Evolutionary conservation across 2,797 vertebrate species (phyloP), one percentile per base, ranked within the genome.

Genomic region (Danio albolineatus): DNA sequence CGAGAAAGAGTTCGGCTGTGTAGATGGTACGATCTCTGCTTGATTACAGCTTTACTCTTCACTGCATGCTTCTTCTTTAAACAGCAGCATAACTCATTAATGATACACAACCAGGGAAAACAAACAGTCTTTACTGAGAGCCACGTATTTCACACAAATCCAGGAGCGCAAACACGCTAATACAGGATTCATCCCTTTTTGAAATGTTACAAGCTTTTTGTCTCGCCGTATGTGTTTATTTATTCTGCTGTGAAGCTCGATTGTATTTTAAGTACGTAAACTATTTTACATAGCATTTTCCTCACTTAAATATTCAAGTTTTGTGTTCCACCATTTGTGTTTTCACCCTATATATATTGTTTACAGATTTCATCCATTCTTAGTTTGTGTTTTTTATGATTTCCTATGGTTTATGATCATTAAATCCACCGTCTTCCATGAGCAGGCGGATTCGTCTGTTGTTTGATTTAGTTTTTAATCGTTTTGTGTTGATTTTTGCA

Each of bases 1-100:
- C 0, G 94, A 95, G 87, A 95, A 95, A 88, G 95, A 96, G 84
- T 96, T 96, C 76, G 95, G 95, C 75, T 94, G 92, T 44, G 94
- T 95, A 74, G 94, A 95, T 82, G 95, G 95, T 96, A 90, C 90
- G 94, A 89, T 61, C 71, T 64, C 60, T 71, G 61, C 43, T 72
- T 79, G 53, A 69, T 28, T 59, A 66, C 16, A 28, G 17, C 59
- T 46, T 53, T 43, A 13, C 21, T 69, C 53, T 46, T 38, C 44
- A 51, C 54, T 71, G 67, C 69, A 61, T 71, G 51, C 62, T 75
- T 59, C 51, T 67, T 10, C 28, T 44, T 54, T 65, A n/a, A 13
- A 5, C 19, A 1, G n/a, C 53, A 10, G 10, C 16, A 9, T 46
- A 39, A 28, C 28, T 28, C 28, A 28, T 28, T 3, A 28, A 28